Percentiles rank a stretch among this genome's conserved stretches.
Conservation (phyloP, 2,113 vertebrate species). For the Forbesichthys agassizii region DNA sequence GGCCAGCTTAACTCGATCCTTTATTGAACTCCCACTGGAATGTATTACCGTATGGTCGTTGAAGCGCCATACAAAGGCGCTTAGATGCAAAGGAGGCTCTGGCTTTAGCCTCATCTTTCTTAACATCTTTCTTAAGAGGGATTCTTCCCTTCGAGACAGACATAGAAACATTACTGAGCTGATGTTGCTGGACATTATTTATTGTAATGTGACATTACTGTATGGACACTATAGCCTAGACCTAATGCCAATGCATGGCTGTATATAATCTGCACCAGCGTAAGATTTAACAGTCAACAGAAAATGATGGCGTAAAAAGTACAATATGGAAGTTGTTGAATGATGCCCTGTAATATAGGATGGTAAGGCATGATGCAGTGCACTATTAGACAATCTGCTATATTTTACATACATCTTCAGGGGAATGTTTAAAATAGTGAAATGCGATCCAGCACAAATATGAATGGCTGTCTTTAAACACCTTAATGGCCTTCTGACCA, state of each 20-base stretch:
- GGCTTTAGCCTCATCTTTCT: not conserved
- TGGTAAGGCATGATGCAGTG: conserved; percentile 36
- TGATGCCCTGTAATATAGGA: conserved; percentile 40
- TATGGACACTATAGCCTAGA: not conserved
- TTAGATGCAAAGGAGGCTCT: not conserved
- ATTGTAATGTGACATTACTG: too few species aligned
- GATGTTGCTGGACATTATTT: too few species aligned
- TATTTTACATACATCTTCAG: conserved; percentile 53
- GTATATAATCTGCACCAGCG: conserved; percentile 26
- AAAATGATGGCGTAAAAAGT: conserved; percentile 26
- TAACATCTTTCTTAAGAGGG: too few species aligned
- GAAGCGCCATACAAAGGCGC: not conserved
- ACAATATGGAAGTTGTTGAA: conserved; percentile 52
- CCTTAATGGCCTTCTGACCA: conserved; percentile 73
- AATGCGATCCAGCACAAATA: conserved; percentile 68
- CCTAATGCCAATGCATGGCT: conserved; percentile 14
- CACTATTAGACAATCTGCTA: conserved; percentile 50
- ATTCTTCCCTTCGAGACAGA: too few species aligned
- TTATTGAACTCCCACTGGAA: conserved; percentile 83
- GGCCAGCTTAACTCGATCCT: conserved; percentile 83
- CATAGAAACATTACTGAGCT: too few species aligned
- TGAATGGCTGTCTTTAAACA: conserved; percentile 76
- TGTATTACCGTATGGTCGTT: conserved; percentile 23
- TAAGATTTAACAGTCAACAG: conserved; percentile 28
- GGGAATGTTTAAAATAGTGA: conserved; percentile 62